These are phyloP conservation scores for Thamnophis sirtalis DNA, from an alignment of 2,113 vertebrate genomes.

Conservation along the genomic window DNA sequence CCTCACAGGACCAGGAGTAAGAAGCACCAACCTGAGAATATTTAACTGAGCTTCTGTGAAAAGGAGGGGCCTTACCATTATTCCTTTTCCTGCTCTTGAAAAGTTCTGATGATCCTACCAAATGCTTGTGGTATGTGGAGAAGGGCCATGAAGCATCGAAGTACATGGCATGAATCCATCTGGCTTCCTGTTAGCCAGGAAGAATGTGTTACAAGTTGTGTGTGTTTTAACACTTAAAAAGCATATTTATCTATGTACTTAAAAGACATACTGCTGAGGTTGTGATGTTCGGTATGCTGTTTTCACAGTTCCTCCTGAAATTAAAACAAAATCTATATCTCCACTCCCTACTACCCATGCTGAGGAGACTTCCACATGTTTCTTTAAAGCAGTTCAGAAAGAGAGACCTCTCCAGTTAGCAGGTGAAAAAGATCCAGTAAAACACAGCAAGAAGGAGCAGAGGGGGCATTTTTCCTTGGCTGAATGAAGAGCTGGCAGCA, in stretches of 20 bases:
- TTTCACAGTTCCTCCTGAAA: background rate
- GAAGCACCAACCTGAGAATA: background rate
- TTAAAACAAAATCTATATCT: constrained; percentile 5
- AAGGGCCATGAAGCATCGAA: background rate
- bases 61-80: background rate
- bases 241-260: background rate
- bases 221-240: background rate
- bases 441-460: background rate
- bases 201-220: background rate
- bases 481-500: constrained; percentile 9
- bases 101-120: constrained; percentile 5
- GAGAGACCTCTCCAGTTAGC: background rate
- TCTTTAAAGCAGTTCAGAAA: background rate
- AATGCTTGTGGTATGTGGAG: background rate
- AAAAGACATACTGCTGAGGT: background rate
- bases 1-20: background rate
- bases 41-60: background rate
- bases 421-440: constrained; percentile 9
- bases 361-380: background rate
- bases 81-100: background rate
- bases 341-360: background rate
- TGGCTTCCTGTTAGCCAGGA: background rate
- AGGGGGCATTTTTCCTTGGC: background rate
- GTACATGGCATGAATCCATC: constrained; percentile 1
- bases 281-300: constrained; percentile 2